phyloP scores from a whole-genome alignment of 1,140 invertebrate genomes.

The Hyposmocoma kahamanoa region DNA sequence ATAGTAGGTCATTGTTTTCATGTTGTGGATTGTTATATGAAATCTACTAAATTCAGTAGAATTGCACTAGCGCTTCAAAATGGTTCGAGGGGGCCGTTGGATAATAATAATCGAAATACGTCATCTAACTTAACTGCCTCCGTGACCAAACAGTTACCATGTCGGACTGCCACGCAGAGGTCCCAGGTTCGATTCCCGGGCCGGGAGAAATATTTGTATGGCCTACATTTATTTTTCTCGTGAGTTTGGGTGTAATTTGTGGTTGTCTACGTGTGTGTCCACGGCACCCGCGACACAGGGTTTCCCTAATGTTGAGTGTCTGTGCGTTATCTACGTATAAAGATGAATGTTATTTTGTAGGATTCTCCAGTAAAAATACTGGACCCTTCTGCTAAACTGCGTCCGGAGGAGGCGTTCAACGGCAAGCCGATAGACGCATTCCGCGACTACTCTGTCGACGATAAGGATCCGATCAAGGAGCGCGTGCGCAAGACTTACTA shows the following conservation, averaged over 20 bases:
- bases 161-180: too few species aligned
- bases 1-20: too few species aligned
- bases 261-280: not conserved
- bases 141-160: too few species aligned
- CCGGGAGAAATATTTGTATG: not conserved
- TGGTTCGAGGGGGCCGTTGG: too few species aligned
- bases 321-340: not conserved
- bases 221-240: not conserved
- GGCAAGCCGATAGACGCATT: slow-evolving; percentile 80
- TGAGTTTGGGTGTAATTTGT: not conserved
- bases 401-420: slow-evolving; percentile 79
- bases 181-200: not conserved
- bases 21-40: too few species aligned
- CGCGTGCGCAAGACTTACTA: slow-evolving; percentile 87
- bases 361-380: slow-evolving; percentile 51
- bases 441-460: slow-evolving; percentile 82
- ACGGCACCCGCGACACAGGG: not conserved
- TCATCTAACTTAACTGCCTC: too few species aligned
- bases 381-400: slow-evolving; percentile 82
- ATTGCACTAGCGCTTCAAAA: too few species aligned
- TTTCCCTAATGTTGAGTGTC: too few species aligned
- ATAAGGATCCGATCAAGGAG: slow-evolving; percentile 84
- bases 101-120: too few species aligned
- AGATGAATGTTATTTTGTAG: slow-evolving; percentile 8
- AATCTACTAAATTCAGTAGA: too few species aligned